Conservation (phyloP, 2,888 invertebrate genomes). For the Tipula unca region DNA sequence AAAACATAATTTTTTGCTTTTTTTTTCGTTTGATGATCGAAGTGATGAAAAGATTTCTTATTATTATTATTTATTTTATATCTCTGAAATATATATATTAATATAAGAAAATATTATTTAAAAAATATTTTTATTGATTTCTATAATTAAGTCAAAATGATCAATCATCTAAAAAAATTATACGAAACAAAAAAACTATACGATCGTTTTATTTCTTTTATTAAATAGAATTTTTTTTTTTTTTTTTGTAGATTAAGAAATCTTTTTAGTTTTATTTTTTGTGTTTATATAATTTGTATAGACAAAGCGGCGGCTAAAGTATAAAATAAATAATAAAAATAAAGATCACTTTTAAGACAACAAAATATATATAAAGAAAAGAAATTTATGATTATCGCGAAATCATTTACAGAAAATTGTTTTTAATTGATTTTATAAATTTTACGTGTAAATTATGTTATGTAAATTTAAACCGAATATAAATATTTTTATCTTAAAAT, state of each 20-base stretch:
- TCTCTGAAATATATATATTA: not conserved
- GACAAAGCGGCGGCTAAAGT: not conserved
- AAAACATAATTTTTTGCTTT: not conserved
- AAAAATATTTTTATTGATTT: conserved; percentile 17
- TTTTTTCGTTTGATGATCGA: not conserved
- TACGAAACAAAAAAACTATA: not conserved
- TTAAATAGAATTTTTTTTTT: not conserved
- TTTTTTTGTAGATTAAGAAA: not conserved
- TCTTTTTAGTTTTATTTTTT: not conserved
- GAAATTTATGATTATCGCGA: conserved; percentile 8
- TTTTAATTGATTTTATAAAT: conserved; percentile 8
- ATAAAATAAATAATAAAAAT: conserved; percentile 14
- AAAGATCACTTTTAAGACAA: conserved; percentile 2
- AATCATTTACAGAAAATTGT: not conserved
- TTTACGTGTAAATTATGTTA: conserved; percentile 9
- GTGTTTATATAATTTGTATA: not conserved
- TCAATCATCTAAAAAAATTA: not conserved
- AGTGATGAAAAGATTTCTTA: conserved; percentile 8
- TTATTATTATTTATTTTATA: conserved; percentile 9
- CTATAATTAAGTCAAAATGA: conserved; percentile 17
- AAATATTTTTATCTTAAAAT: not conserved
- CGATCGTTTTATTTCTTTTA: not conserved
- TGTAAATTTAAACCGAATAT: not conserved
- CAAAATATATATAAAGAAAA: not conserved
- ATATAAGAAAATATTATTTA: conserved; percentile 1